phyloP scores from a whole-genome alignment of 2,888 invertebrate genomes.

The Agrochola lota region DNA sequence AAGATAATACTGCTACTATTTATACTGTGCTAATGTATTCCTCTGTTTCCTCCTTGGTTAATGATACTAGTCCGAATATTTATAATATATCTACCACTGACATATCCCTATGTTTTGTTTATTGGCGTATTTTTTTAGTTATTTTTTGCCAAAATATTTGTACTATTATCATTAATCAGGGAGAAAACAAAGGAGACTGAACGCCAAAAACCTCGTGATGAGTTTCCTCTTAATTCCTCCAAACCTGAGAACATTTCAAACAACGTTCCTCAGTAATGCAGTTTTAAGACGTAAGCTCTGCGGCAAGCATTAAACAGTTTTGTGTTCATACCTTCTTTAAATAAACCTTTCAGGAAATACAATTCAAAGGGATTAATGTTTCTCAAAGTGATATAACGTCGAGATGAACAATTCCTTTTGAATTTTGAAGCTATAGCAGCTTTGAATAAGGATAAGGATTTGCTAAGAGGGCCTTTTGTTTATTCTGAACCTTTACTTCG shows the following conservation, averaged over 20 bases:
- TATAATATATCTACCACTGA: no score
- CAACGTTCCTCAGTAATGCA: constrained; percentile 34
- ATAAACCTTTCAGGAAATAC: constrained; percentile 36
- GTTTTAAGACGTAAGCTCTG: constrained; percentile 8
- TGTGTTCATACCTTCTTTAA: constrained; percentile 41
- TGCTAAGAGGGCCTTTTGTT: constrained; percentile 5
- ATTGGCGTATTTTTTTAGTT: no score
- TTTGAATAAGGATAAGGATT: constrained; percentile 21
- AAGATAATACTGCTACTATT: no score
- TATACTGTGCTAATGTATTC: no score
- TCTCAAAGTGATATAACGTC: constrained; percentile 20
- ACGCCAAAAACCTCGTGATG: no score
- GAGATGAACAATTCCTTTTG: constrained; percentile 39
- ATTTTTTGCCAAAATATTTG: no score
- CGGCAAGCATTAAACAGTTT: constrained; percentile 29
- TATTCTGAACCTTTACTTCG: constrained; percentile 10
- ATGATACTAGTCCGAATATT: no score
- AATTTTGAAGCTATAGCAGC: constrained; percentile 25
- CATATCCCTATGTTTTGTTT: no score
- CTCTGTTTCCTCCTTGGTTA: no score
- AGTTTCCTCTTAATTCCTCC: constrained; percentile 11
- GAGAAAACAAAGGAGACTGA: no score
- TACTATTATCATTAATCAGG: no score
- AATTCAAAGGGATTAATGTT: constrained; percentile 42
- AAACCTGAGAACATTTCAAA: constrained; percentile 37